A percentile compares a stretch with the other conserved stretches of the same genome.
Evolutionary conservation across 2,797 vertebrate genomes (phyloP).

Genomic region (Megalops cyprinoides): DNA sequence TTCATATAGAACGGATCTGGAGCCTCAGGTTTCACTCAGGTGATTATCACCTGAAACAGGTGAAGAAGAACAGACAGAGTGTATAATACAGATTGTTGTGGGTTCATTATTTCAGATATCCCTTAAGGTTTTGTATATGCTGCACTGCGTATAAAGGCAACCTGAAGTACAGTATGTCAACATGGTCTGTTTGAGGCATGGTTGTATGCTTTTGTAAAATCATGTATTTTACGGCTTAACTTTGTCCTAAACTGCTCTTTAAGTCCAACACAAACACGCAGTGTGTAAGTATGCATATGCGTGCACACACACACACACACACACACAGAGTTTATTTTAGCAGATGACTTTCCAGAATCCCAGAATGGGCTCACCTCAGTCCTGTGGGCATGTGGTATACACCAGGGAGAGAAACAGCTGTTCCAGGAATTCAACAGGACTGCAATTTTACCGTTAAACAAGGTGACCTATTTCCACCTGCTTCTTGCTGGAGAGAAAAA

Average conservation of each 20-base stretch:
- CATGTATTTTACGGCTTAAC: too few relatives aligned
- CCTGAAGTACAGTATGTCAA: too few relatives aligned
- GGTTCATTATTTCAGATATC: background rate
- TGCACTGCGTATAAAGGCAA: too few relatives aligned
- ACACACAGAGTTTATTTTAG: background rate
- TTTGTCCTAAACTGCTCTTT: background rate
- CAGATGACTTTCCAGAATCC: background rate
- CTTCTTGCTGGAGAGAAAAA: background rate
- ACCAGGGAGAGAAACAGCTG: background rate
- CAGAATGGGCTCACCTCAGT: background rate
- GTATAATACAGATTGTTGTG: background rate
- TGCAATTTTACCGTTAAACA: background rate
- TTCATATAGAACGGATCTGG: background rate
- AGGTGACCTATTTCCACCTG: constrained; percentile 18
- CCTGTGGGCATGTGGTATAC: background rate
- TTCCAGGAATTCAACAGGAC: background rate
- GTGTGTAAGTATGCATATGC: too few relatives aligned
- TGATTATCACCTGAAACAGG: background rate
- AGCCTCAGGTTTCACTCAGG: background rate
- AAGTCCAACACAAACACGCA: background rate
- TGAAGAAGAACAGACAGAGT: background rate
- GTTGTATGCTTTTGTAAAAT: too few relatives aligned
- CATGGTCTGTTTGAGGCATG: too few relatives aligned
- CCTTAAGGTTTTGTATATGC: too few relatives aligned
- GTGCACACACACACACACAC: background rate